Base-by-base conservation (phyloP, 2,113 vertebrate genomes). In the Anoura caudifer region DNA sequence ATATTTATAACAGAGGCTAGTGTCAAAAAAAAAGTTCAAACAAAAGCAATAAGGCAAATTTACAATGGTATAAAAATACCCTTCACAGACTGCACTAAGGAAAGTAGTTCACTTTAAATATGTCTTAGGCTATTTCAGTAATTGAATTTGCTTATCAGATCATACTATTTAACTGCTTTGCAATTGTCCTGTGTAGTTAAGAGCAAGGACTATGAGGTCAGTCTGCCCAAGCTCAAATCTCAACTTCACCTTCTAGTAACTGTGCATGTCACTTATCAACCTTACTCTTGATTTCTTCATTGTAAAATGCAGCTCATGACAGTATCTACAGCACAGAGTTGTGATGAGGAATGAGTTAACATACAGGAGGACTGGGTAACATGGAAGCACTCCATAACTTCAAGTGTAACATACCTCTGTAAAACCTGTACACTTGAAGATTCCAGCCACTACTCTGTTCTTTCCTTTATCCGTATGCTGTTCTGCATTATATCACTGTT, bases 121-220 rank as follows among this genome's bases (percentile, higher is more conserved):
- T 90, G 26, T 79, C 82, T 95, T 90, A 65, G 93, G 70, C n/a
- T 93, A 76, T 73, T 94, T 88, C 24, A 61, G 38, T 92, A 90
- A 90, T 26, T 81, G 70, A 84, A 61, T 96, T 86, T 89, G 73
- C 41, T 52, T 84, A 7, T 90, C 45, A 67, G n/a, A 54, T 15
- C 43, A 45, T 19, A 52, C 61, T 83, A 24, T 76, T 77, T 77
- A 26, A 85, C 43, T 94, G 24, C 16, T 2, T 33, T 59, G n/a
- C 22, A 76, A 47, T 36, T 76, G 70, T 83, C 10, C 26, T 84
- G 1, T 73, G 17, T 73, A 7, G 26, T 31, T 63, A 38, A 47
- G 41, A 61, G 28, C 20, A 43, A 77, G 26, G 13, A 45, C 38
- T 67, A 2, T 5, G 4, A 15, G 28, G 19, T 70, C 38, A 36